phyloP scores from a whole-genome alignment of 2,888 invertebrate genomes.

The Mystacides longicornis region DNA sequence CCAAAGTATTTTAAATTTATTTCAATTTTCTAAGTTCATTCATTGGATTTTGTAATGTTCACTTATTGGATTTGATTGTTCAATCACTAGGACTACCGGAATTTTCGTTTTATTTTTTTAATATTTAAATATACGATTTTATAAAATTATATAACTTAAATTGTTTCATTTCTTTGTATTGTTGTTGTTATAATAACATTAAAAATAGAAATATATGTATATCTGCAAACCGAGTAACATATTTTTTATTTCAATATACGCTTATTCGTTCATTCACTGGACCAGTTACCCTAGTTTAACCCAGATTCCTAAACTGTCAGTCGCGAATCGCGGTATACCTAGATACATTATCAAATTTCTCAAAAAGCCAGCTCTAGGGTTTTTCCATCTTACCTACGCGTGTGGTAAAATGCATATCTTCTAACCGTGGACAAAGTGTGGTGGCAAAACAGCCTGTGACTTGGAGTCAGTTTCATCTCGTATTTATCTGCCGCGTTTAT shows the following conservation, averaged over 20 bases:
- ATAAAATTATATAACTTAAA: background rate
- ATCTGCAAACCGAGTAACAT: background rate
- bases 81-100: background rate
- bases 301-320: no score
- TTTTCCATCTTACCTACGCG: conserved; percentile 45
- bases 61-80: background rate
- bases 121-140: background rate
- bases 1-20: no score
- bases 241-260: background rate
- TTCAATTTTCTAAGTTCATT: background rate
- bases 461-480: conserved; percentile 39
- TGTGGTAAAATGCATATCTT: conserved; percentile 40
- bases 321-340: no score
- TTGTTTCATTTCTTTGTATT: background rate
- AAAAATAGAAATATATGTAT: background rate
- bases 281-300: background rate
- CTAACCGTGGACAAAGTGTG: conserved; percentile 54
- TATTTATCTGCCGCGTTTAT: conserved; percentile 30
- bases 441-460: conserved; percentile 51
- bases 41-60: background rate
- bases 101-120: background rate
- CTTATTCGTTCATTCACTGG: background rate
- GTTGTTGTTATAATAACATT: background rate
- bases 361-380: no score
- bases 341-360: no score